A percentile compares a stretch with the other conserved stretches of the same genome.
Conservation (phyloP, 2,797 vertebrate species). For the Clarias fuscus region DNA sequence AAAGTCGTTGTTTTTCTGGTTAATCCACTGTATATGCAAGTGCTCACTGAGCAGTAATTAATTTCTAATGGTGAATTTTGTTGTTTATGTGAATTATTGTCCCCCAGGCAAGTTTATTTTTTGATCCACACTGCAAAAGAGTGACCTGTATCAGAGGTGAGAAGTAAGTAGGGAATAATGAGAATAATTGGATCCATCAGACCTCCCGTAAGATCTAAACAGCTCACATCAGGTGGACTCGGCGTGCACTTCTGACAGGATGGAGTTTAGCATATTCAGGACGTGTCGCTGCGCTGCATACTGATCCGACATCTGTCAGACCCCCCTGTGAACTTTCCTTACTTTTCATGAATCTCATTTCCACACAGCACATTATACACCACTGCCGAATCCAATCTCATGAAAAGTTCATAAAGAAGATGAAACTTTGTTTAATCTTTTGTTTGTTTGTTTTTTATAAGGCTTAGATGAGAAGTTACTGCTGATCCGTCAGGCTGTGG, state of each 20-base stretch:
- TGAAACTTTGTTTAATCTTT: neutral
- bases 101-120: neutral
- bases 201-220: neutral
- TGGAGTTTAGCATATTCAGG: neutral
- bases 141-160: neutral
- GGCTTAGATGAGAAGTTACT: neutral
- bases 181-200: neutral
- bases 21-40: no score
- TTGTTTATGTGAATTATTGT: neutral
- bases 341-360: constrained; percentile 13
- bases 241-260: neutral
- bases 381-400: neutral
- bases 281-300: neutral
- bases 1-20: no score
- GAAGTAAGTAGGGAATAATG: neutral
- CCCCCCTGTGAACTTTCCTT: neutral
- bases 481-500: neutral
- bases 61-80: no score
- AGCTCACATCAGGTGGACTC: neutral
- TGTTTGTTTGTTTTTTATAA: no score
- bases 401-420: neutral
- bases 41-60: no score
- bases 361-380: neutral
- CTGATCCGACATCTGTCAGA: constrained; percentile 5
- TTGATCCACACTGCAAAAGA: neutral